phyloP scores from a whole-genome alignment of 1,140 invertebrate species.

The Pogonomyrmex californicus region DNA sequence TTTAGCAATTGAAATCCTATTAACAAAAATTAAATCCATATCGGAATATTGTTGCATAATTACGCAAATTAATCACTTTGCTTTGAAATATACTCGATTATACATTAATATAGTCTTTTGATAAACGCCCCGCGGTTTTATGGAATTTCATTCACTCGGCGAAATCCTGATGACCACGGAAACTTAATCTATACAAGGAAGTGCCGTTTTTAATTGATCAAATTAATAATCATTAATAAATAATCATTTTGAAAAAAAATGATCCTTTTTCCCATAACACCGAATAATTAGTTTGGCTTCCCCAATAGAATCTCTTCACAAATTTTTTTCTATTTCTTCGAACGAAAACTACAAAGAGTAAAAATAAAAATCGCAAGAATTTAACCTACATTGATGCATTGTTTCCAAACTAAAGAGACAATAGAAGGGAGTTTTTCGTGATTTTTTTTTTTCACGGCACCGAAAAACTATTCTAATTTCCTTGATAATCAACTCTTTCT shows the following conservation, averaged over 20 bases:
- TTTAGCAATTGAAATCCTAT: neutral
- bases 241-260: neutral
- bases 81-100: neutral
- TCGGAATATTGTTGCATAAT: constrained; percentile 25
- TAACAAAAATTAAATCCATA: constrained; percentile 34
- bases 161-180: constrained; percentile 2
- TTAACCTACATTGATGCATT: neutral
- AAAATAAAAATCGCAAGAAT: neutral
- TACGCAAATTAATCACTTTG: constrained; percentile 37
- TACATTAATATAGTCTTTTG: neutral
- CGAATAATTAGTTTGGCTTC: neutral
- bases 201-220: neutral
- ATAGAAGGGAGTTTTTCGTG: neutral
- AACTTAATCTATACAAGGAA: neutral
- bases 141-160: constrained; percentile 17
- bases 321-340: neutral
- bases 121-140: neutral
- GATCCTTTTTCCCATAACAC: neutral
- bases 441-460: neutral
- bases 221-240: constrained; percentile 14
- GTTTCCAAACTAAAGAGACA: neutral
- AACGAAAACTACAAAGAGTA: neutral
- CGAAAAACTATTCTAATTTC: neutral
- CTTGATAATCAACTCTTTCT: neutral
- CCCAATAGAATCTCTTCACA: neutral